A percentile compares a stretch with the other conserved stretches of the same genome.
Evolutionary conservation across 2,113 vertebrate species (phyloP).

Genomic region (Arenaria interpres): DNA sequence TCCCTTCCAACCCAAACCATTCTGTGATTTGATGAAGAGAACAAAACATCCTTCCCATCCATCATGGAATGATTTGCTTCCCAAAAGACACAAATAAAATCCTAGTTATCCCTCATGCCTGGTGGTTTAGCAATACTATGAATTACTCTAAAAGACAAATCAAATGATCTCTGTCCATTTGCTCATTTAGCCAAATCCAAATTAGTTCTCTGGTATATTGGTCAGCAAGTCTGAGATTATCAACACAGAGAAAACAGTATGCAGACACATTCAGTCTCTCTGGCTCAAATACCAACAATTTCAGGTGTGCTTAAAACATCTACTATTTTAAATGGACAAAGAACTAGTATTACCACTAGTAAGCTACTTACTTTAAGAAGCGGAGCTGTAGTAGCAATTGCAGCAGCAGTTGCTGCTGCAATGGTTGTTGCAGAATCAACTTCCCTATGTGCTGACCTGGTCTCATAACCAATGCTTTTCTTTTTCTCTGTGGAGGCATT

Average conservation of each 20-base stretch:
- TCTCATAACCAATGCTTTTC: background rate
- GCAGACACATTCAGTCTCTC: background rate
- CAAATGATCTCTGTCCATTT: background rate
- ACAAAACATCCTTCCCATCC: background rate
- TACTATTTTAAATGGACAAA: background rate
- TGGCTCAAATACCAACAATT: background rate
- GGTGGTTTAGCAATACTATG: background rate
- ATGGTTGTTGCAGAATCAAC: conserved; percentile 72
- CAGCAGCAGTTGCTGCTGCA: conserved; percentile 83
- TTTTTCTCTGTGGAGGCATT: conserved; percentile 8
- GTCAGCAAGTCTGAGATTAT: background rate
- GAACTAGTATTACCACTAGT: background rate
- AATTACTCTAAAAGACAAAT: background rate
- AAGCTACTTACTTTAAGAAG: conserved; percentile 78
- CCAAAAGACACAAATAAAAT: background rate
- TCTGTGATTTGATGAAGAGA: background rate
- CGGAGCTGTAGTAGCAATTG: conserved; percentile 81
- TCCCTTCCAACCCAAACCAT: background rate
- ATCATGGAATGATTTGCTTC: background rate
- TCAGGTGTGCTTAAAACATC: background rate
- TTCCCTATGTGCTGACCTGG: background rate
- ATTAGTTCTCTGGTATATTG: background rate
- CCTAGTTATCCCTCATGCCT: background rate
- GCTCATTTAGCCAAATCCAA: background rate
- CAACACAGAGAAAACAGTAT: background rate